phyloP scores from a whole-genome alignment of 2,113 vertebrate species.

The Aepyceros melampus region DNA sequence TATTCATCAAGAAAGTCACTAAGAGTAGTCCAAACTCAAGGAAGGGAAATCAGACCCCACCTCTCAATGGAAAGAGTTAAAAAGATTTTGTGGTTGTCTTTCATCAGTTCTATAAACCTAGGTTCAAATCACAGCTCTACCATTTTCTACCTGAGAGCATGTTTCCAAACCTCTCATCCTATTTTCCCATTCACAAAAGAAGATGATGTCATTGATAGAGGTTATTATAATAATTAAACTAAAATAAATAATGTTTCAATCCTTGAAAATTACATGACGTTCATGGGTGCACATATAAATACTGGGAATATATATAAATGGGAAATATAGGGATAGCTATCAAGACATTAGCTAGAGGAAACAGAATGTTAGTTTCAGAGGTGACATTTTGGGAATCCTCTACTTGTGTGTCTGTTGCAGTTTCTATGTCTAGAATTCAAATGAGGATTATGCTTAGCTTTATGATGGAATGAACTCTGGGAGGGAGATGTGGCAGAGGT shows the following conservation, averaged over 20 bases:
- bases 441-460: neutral
- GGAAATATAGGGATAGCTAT: neutral
- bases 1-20: neutral
- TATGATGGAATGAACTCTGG: neutral
- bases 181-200: neutral
- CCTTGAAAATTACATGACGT: neutral
- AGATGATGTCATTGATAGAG: neutral
- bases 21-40: neutral
- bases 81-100: neutral
- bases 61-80: neutral
- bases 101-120: neutral
- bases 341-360: neutral
- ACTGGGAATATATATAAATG: neutral
- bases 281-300: neutral
- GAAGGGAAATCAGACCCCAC: neutral
- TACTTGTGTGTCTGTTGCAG: neutral
- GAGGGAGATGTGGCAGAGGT: neutral
- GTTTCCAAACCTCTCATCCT: neutral
- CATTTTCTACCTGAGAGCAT: neutral
- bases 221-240: neutral
- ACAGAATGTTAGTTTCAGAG: conserved; percentile 9
- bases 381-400: neutral
- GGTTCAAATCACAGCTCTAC: neutral
- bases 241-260: neutral
- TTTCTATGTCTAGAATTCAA: conserved; percentile 1